Conservation (phyloP, 2,888 invertebrate species). For the Pachydiplax longipennis region DNA sequence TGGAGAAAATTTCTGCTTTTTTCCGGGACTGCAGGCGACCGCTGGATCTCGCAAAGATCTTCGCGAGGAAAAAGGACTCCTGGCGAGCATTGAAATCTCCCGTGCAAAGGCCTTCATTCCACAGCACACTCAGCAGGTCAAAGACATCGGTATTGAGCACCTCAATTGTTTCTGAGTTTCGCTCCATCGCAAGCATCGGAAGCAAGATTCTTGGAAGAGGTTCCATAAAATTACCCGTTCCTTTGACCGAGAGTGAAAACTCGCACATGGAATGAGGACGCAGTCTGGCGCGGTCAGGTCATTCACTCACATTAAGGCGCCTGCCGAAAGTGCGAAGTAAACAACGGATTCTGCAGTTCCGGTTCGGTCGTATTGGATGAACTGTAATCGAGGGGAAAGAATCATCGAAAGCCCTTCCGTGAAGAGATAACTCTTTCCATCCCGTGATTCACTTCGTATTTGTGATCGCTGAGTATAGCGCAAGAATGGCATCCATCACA, state of each 20-base stretch:
- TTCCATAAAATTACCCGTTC: background rate
- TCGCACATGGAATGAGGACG: constrained; percentile 5
- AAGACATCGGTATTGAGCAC: no score
- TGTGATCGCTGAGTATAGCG: no score
- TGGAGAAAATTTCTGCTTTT: background rate
- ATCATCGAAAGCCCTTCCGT: no score
- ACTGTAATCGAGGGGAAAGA: no score
- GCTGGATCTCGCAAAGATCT: background rate
- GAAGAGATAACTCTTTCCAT: no score
- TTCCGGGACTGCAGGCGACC: no score
- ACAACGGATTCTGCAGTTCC: background rate
- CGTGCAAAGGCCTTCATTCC: no score
- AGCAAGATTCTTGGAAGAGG: background rate
- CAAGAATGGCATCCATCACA: background rate
- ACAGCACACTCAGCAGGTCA: no score
- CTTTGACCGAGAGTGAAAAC: background rate
- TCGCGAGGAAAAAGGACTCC: no score
- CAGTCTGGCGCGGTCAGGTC: background rate
- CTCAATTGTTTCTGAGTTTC: background rate
- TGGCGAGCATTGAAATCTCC: no score
- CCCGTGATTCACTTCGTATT: no score
- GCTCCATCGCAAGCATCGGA: background rate
- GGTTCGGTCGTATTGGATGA: no score
- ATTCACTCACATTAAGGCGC: background rate
- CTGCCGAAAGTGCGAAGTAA: background rate